Conservation (phyloP, 2,888 invertebrate species). For the Phytoseiulus persimilis region DNA sequence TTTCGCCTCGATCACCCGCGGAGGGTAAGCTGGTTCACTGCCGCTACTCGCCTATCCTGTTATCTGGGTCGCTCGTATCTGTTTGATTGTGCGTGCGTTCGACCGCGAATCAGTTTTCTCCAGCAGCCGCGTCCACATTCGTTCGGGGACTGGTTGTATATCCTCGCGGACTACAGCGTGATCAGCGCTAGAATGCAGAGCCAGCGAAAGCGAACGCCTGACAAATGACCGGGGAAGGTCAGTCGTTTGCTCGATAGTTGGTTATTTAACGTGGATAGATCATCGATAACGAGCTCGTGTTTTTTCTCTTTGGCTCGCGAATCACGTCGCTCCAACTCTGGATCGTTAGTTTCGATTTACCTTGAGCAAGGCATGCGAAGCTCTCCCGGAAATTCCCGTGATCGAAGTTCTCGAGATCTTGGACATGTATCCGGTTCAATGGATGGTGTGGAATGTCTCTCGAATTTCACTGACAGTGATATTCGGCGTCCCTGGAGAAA, state of each 20-base stretch:
- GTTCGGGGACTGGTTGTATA: background rate
- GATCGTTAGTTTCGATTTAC: no score
- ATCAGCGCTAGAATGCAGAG: background rate
- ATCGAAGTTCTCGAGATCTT: background rate
- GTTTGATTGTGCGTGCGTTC: background rate
- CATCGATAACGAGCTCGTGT: background rate
- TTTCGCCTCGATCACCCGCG: background rate
- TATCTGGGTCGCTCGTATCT: background rate
- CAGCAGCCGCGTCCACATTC: background rate
- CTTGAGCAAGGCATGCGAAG: no score
- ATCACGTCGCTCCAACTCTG: background rate
- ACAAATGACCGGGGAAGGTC: background rate
- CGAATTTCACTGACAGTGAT: no score
- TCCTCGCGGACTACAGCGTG: background rate
- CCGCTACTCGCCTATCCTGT: background rate
- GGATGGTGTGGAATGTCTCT: background rate
- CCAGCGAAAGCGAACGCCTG: background rate
- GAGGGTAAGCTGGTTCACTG: background rate
- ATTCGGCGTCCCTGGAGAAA: no score
- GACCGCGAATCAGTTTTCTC: background rate
- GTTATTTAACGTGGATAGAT: background rate
- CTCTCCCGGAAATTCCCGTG: no score
- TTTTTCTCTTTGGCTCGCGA: background rate
- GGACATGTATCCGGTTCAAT: background rate
- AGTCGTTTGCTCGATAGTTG: background rate